Base-by-base conservation (phyloP, 2,888 invertebrate genomes). In the Agriopis leucophaearia region DNA sequence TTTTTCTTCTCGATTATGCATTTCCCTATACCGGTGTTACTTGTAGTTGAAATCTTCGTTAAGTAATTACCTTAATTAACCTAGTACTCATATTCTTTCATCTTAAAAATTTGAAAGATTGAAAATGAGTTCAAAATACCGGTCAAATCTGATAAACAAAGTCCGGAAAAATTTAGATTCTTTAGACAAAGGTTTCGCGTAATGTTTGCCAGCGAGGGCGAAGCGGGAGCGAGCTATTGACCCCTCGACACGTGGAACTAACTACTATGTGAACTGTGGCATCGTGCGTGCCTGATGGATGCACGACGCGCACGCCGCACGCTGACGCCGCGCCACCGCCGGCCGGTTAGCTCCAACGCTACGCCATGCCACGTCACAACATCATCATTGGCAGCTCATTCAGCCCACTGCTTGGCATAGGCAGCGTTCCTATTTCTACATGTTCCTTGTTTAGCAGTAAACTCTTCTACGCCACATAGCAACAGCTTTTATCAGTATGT, bases 191-290 rank as follows among this genome's bases (percentile, higher is more conserved):
- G 73, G 73, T 69, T 72, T 73, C 66, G 72, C 70, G 65, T 64
- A 68, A 68, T 64, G 72, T 71, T 62, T 66, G 50, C 38, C 44
- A 66, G 62, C 56, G 64, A 64, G 67, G 77, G 73, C 73, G 78
- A 71, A 48, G 78, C 80, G 82, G 84, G 79, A 82, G 75, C 75
- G 81, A 87, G 90, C 82, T 89, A 87, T 88, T 89, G 90, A 90
- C 88, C 89, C 83, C 85, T 81, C 77, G 50, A 44, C 88, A 88
- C 87, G 88, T 87, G 89, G 62, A 62, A 57, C n/a, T 38, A 36
- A 68, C 64, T 64, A 16, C 42, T 51, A 68, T 77, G 78, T 80
- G 74, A 78, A 70, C 64, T 68, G 63, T 60, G 67, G 10, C 40
- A 18, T 8, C 40, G 74, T 71, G 66, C 74, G 74, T 78, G 74